Base-by-base conservation (phyloP, 2,888 invertebrate species). In the Cartodere bifasciata region DNA sequence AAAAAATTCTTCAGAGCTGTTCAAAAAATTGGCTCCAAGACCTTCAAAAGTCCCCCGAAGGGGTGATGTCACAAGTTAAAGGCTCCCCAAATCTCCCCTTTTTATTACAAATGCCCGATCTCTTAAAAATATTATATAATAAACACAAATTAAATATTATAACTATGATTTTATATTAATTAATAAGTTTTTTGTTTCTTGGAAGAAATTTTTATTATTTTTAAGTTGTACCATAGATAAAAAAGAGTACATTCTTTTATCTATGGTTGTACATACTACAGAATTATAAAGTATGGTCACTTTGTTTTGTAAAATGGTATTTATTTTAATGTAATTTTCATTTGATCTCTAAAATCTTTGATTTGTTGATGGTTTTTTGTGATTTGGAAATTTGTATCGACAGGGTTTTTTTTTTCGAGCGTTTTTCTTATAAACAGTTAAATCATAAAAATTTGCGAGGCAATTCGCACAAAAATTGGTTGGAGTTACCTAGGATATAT, bases 61-160 rank as follows among this genome's bases (percentile, higher is more conserved):
- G 29, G 24, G 25, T 1, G 20, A 33, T 11, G 14, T 28, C 13
- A 29, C 23, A 29, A 33, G 33, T 33, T 33, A 33, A 33, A 24
- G 23, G 16, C 23, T 7, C 23, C 23, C 6, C 23, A 7, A 7
- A 9, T 10, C 9, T 5, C 7, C 23, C 20, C 6, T 10, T 28
- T 28, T 34, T 34, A 30, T 34, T 34, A 34, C 34, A 34, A 34
- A 34, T 29, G 29, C 29, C 30, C 29, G 34, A 34, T 34, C 34
- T 34, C 34, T 20, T 10, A 9, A 21, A 26, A 29, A 34, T 29
- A 29, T 34, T 29, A 34, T 34, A 34, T 34, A 34, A 34, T 34
- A 13, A 29, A n/a, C n/a, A n/a, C n/a, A n/a, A n/a, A n/a, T n/a
- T n/a, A n/a, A n/a, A n/a, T n/a, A n/a, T n/a, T n/a, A n/a, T n/a